Evolutionary conservation across 2,888 invertebrate species (phyloP), one percentile per base, ranked within the genome.

Genomic region (Phytoseiulus persimilis): DNA sequence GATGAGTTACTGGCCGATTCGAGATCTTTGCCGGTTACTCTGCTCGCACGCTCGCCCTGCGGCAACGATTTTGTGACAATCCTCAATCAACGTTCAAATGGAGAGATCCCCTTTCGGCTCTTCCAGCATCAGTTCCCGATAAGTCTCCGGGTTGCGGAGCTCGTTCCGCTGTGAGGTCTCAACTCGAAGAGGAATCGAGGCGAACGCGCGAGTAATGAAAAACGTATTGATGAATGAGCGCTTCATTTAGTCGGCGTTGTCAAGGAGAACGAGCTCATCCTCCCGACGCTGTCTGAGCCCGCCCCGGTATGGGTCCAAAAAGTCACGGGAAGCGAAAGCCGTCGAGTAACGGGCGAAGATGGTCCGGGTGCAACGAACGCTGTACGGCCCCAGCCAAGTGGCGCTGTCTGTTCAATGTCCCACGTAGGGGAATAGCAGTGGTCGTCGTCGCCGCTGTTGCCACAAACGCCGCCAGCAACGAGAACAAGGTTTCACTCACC

Each of bases 251-350:
- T 28, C 18, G 65, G 65, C 65, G 23, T 65, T 65, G 65, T 65
- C 18, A 65, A 65, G 65, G 65, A 65, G 65, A 65, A 65, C 18
- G 65, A 65, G 11, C 65, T 65, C 65, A 65, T 65, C 65, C 65
- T 65, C 65, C 65, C 65, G 65, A 6, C 9, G 65, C 65, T 2
- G 65, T 23, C 65, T 6, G 65, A 11, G 65, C 65, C 65, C 65
- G 65, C 28, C 65, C 65, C 65, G 65, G 65, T 14, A 65, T 65
- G 18, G 65, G 65, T 65, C 65, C 65, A 65, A 65, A 65, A 65
- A 65, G 65, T 65, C 65, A 65, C 65, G 65, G 65, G 65, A 65
- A 65, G 65, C 65, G 65, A 65, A 65, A 65, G 65, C 65, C 65
- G 18, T 1, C 65, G 65, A 65, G 65, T 2, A 65, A 65, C 65